Base-by-base conservation (phyloP, 1,140 invertebrate species). In the Meloidogyne hapla region DNA sequence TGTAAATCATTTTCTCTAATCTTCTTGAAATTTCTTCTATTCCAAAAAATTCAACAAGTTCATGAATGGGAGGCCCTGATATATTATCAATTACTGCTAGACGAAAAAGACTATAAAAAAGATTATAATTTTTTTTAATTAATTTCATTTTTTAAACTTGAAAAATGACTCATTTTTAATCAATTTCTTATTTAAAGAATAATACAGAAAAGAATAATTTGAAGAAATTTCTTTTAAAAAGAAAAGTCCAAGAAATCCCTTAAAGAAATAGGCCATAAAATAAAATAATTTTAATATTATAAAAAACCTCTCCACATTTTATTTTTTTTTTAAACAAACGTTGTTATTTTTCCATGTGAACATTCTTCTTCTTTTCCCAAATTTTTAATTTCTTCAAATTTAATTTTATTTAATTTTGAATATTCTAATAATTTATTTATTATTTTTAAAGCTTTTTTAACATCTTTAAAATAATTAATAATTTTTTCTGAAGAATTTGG, bases 11-110 rank as follows among this genome's bases (percentile, higher is more conserved):
- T 66, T 66, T 66, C 9, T 33, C 38, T 66, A 28, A 21, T 25
- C 38, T 25, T 26, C 1, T 8, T 26, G 38, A 66, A 66, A 40
- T 66, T 67, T 74, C 81, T 13, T 25, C 15, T 3, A 21, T 23
- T n/a, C 77, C 80, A 68, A 83, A 83, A 67, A 83, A 83, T 12
- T 77, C 26, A 38, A 83, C 25, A 13, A 83, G 62, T 73, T 83
- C 82, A 12, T 26, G 13, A 15, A 83, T 76, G 1, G 82, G 82
- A 2, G 82, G 82, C 13, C 82, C 82, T 26, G 61, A 75, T 42
- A 23, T 68, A 61, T 75, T 82, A 66, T 83, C 81, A 45, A 83
- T 83, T n/a, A 83, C 68, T 13, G 82, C 45, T 13, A 79, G 40
- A 38, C 82, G 78, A 23, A 84, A 64, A 21, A 85, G 38, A 23